A percentile compares a stretch with the other conserved stretches of the same genome.
Conservation (phyloP, 2,797 vertebrate genomes). For the Allobates femoralis region DNA sequence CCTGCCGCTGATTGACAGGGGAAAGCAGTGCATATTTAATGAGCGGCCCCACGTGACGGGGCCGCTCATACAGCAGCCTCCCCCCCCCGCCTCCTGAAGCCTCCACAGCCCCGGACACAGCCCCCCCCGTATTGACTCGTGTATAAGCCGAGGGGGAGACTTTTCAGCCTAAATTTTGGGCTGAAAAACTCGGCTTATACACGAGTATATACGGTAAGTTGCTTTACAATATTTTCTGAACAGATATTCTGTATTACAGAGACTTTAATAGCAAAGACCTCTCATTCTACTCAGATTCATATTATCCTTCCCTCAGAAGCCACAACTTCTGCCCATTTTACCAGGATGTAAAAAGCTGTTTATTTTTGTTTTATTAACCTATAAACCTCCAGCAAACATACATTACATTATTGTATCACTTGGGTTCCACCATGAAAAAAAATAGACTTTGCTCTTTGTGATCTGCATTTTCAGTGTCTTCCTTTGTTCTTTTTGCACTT, state of each 20-base stretch:
- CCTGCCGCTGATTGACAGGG: no score
- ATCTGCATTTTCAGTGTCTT: slow-evolving; percentile 65
- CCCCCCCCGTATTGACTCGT: no score
- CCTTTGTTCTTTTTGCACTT: slow-evolving; percentile 63
- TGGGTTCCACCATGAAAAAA: slow-evolving; percentile 65
- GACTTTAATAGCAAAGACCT: slow-evolving; percentile 29
- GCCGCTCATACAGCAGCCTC: no score
- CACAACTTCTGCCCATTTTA: slow-evolving; percentile 67
- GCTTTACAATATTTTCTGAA: slow-evolving; percentile 37
- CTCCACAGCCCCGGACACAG: no score
- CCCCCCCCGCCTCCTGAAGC: no score
- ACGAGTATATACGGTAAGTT: no score
- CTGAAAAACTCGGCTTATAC: no score
- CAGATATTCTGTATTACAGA: slow-evolving; percentile 5
- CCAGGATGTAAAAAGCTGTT: slow-evolving; percentile 76
- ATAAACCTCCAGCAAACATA: slow-evolving; percentile 71
- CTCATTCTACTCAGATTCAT: slow-evolving; percentile 46
- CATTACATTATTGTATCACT: slow-evolving; percentile 65
- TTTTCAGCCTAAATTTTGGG: no score
- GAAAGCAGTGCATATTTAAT: no score
- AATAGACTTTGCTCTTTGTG: slow-evolving; percentile 58
- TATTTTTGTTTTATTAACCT: slow-evolving; percentile 73
- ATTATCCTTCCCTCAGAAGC: slow-evolving; percentile 70
- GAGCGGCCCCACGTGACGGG: no score
- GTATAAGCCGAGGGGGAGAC: no score